A percentile compares a stretch with the other conserved stretches of the same genome.
Conservation (phyloP, 2,113 vertebrate genomes). For the Uria aalge region DNA sequence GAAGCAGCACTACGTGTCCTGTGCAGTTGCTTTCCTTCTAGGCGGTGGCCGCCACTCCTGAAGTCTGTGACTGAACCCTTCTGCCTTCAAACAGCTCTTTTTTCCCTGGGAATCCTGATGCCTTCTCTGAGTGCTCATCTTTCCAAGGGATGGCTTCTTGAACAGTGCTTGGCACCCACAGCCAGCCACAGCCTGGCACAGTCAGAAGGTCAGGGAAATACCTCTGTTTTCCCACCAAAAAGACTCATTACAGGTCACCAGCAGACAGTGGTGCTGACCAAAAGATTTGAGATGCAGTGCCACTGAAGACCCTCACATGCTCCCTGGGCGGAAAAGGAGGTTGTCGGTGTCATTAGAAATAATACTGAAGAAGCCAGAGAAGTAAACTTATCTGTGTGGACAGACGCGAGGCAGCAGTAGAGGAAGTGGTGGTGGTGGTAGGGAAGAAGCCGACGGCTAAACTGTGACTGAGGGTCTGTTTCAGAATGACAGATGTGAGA, state of each 20-base stretch:
- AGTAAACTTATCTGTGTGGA: background rate
- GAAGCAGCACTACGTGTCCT: background rate
- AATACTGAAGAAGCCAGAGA: background rate
- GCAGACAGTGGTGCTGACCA: background rate
- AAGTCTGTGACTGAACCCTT: background rate
- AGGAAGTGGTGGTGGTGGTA: background rate
- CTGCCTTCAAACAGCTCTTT: background rate
- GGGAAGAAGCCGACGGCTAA: background rate
- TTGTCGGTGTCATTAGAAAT: background rate
- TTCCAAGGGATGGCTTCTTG: background rate
- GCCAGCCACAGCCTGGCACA: background rate
- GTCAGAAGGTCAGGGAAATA: background rate
- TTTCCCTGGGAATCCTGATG: background rate
- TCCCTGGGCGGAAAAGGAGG: background rate
- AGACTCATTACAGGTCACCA: background rate
- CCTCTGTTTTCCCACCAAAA: background rate
- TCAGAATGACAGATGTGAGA: background rate
- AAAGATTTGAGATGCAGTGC: background rate
- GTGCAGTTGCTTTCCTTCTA: background rate
- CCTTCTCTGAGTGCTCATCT: background rate
- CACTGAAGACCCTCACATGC: background rate
- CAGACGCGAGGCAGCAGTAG: background rate
- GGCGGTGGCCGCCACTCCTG: background rate
- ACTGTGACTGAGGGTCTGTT: background rate
- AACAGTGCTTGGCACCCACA: background rate